Conservation (phyloP, 2,888 invertebrate genomes). For the Synanthedon formicaeformis region DNA sequence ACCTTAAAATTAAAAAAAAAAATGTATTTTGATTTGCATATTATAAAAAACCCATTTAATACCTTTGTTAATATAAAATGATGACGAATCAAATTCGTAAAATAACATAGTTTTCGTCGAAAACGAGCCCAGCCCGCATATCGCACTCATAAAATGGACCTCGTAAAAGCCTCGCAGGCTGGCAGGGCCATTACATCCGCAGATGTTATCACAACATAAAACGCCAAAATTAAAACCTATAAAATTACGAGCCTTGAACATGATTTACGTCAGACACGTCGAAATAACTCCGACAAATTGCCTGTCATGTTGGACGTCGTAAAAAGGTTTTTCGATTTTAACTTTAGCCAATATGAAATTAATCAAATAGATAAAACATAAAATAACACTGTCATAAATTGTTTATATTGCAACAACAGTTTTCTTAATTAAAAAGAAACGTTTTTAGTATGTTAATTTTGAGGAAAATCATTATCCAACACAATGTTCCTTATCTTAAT, state of each 20-base stretch:
- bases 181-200: slow-evolving; percentile 39
- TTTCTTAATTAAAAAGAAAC: too few species aligned
- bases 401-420: too few species aligned
- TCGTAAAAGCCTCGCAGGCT: slow-evolving; percentile 38
- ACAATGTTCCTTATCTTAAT: too few species aligned
- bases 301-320: slow-evolving; percentile 30
- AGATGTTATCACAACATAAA: slow-evolving; percentile 64
- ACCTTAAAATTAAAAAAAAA: too few species aligned
- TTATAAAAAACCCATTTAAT: too few species aligned
- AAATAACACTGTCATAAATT: background rate
- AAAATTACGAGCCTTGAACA: slow-evolving; percentile 46
- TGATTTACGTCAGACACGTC: slow-evolving; percentile 43
- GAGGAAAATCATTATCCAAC: too few species aligned
- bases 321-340: slow-evolving; percentile 16
- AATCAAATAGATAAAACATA: slow-evolving; percentile 1
- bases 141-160: slow-evolving; percentile 30
- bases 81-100: background rate
- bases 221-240: slow-evolving; percentile 55
- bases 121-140: slow-evolving; percentile 4
- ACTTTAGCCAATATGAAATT: too few species aligned
- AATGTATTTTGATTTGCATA: too few species aligned
- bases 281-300: slow-evolving; percentile 34
- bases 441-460: too few species aligned
- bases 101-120: slow-evolving; percentile 1
- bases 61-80: background rate